Evolutionary conservation across 2,797 vertebrate species (phyloP).

Genomic region (Lepilemur ruficaudatus): DNA sequence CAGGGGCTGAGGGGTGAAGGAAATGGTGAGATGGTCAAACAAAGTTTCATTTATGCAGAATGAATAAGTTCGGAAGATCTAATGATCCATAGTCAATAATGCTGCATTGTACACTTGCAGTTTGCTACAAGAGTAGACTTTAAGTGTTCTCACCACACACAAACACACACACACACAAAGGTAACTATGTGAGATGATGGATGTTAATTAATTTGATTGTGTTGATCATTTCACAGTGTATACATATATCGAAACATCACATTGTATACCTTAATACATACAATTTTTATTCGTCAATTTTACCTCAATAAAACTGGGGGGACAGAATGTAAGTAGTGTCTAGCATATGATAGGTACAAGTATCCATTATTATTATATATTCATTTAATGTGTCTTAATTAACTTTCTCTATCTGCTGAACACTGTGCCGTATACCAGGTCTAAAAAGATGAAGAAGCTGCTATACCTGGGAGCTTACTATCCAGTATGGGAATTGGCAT

Average conservation of each 20-base stretch:
- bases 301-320: background rate
- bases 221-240: background rate
- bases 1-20: no score
- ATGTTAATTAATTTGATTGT: background rate
- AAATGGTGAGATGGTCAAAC: background rate
- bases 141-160: background rate
- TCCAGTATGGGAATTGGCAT: background rate
- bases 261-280: background rate
- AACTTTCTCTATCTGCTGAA: background rate
- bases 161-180: background rate
- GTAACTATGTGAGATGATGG: background rate
- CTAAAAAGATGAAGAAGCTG: background rate
- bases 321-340: background rate
- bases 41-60: background rate
- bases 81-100: no score
- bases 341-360: background rate
- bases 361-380: background rate
- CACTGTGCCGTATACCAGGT: background rate
- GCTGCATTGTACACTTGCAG: background rate
- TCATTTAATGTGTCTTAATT: background rate
- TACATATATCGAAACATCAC: background rate
- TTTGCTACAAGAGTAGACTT: background rate
- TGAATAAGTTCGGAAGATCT: background rate
- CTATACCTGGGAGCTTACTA: background rate
- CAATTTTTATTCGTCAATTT: background rate